A percentile compares a stretch with the other conserved stretches of the same genome.
phyloP scores from a whole-genome alignment of 1,140 invertebrate genomes.

The Eriosoma lanigerum region DNA sequence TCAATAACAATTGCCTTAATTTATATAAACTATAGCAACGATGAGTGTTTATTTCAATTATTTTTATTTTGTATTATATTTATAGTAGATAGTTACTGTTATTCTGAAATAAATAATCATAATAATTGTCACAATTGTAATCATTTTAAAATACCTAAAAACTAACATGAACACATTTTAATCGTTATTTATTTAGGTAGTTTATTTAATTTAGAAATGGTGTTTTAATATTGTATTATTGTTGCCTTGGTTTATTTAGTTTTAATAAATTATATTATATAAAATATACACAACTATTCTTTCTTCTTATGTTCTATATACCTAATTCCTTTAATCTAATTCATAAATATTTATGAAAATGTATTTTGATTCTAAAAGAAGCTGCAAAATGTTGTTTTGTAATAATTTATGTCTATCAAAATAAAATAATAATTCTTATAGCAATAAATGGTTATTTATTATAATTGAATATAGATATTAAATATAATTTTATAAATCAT shows the following conservation, averaged over 20 bases:
- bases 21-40: not conserved
- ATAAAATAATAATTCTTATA: too few species aligned
- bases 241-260: slow-evolving; percentile 6
- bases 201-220: slow-evolving; percentile 2
- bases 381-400: too few species aligned
- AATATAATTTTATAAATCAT: too few species aligned
- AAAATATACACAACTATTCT: not conserved
- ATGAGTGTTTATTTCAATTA: not conserved
- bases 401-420: too few species aligned
- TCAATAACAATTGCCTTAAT: not conserved
- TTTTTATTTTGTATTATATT: not conserved
- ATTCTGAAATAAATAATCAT: slow-evolving; percentile 10
- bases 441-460: too few species aligned
- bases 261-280: slow-evolving; percentile 15
- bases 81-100: not conserved
- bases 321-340: too few species aligned
- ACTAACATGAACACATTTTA: not conserved
- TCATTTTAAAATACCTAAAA: slow-evolving; percentile 25
- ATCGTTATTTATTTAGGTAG: slow-evolving; percentile 4
- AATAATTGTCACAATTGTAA: not conserved
- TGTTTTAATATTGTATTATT: slow-evolving; percentile 23
- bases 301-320: not conserved
- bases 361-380: too few species aligned
- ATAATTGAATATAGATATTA: too few species aligned
- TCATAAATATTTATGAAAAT: too few species aligned